Percentiles rank a stretch among this genome's conserved stretches.
phyloP scores from a whole-genome alignment of 2,888 invertebrate genomes.

The Chesias legatella region DNA sequence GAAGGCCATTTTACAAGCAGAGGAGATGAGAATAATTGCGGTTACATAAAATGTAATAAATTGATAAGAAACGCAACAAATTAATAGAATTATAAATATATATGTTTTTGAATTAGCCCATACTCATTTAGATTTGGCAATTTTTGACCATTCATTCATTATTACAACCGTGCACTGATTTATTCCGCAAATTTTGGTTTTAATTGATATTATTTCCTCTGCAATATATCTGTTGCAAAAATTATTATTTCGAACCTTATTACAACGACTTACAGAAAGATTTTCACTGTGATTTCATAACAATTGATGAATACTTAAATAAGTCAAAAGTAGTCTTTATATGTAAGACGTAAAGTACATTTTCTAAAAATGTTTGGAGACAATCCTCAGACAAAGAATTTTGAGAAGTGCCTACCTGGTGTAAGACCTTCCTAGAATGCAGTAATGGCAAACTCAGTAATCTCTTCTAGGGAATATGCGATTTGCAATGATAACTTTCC shows the following conservation, averaged over 20 bases:
- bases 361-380: background rate
- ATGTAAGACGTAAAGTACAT: conserved; percentile 13
- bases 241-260: background rate
- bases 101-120: too few species aligned
- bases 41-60: too few species aligned
- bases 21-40: too few species aligned
- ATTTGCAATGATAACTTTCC: conserved; percentile 62
- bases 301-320: background rate
- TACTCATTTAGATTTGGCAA: conserved; percentile 23
- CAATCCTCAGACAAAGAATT: conserved; percentile 51
- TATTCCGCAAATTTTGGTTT: conserved; percentile 47
- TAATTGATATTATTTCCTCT: conserved; percentile 26
- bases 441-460: conserved; percentile 69
- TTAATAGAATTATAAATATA: too few species aligned
- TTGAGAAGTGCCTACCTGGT: conserved; percentile 61
- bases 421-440: conserved; percentile 68
- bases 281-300: conserved; percentile 4
- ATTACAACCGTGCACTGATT: conserved; percentile 44
- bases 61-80: too few species aligned
- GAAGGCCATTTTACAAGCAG: conserved; percentile 12
- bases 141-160: conserved; percentile 41
- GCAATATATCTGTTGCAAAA: conserved; percentile 27
- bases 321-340: conserved; percentile 25
- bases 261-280: background rate
- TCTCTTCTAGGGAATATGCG: conserved; percentile 69